A percentile compares a stretch with the other conserved stretches of the same genome.
Evolutionary conservation across 2,113 vertebrate species (phyloP).

Genomic region (Carassius carassius): DNA sequence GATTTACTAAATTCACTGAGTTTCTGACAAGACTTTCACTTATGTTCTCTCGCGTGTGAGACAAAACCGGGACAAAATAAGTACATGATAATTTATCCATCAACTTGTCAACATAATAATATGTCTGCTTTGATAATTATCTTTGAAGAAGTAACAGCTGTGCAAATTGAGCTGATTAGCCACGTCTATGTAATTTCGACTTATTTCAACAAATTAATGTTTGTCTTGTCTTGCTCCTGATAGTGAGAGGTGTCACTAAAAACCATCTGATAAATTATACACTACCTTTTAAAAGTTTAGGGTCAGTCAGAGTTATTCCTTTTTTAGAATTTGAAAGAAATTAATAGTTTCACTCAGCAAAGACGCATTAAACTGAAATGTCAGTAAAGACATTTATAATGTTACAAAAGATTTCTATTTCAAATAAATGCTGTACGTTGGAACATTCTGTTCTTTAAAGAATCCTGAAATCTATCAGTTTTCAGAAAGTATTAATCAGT

Average conservation of each 20-base stretch:
- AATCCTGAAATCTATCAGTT: too few species aligned
- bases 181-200: conserved; percentile 62
- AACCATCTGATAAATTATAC: neutral
- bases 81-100: conserved; percentile 43
- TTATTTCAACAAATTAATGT: conserved; percentile 57
- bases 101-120: conserved; percentile 58
- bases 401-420: neutral
- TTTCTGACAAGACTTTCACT: conserved; percentile 22
- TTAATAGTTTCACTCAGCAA: neutral
- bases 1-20: conserved; percentile 14
- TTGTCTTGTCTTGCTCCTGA: conserved; percentile 49
- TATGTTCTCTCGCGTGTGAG: conserved; percentile 21
- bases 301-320: neutral
- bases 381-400: too few species aligned
- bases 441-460: too few species aligned
- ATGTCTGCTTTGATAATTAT: conserved; percentile 62
- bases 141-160: conserved; percentile 59
- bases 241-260: neutral
- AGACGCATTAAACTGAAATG: neutral
- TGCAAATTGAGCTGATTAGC: conserved; percentile 60
- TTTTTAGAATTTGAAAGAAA: too few species aligned
- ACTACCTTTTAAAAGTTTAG: neutral
- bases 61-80: neutral
- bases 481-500: too few species aligned
- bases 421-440: too few species aligned